Evolutionary conservation across 2,113 vertebrate genomes (phyloP).

Genomic region (Cynopterus brachyotis): DNA sequence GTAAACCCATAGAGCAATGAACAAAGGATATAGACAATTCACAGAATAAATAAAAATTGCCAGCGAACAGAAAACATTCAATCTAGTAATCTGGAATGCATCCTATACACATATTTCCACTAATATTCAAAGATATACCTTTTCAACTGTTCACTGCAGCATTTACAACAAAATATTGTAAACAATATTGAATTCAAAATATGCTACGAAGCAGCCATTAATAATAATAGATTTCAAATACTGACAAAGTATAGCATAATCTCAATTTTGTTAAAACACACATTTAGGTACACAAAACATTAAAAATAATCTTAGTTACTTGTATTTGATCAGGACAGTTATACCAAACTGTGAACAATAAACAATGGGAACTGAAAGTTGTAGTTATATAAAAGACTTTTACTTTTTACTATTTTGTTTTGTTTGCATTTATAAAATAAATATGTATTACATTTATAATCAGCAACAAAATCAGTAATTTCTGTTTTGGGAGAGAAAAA

Average conservation of each 20-base stretch:
- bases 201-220: neutral
- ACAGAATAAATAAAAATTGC: neutral
- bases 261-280: conserved; percentile 15
- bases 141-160: neutral
- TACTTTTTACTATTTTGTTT: neutral
- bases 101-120: neutral
- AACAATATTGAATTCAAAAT: conserved; percentile 5
- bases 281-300: neutral
- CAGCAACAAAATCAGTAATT: conserved; percentile 1
- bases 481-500: neutral
- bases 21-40: neutral
- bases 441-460: neutral
- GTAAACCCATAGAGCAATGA: neutral
- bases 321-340: neutral
- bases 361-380: neutral
- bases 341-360: neutral
- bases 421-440: conserved; percentile 3
- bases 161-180: neutral
- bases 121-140: neutral
- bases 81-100: neutral
- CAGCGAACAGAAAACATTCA: neutral
- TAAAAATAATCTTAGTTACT: neutral
- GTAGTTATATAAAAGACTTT: neutral
- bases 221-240: neutral
- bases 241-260: neutral